A percentile compares a stretch with the other conserved stretches of the same genome.
These are phyloP conservation scores for Spodoptera picta DNA, from an alignment of 2,888 invertebrate species.

Conservation along the genomic window DNA sequence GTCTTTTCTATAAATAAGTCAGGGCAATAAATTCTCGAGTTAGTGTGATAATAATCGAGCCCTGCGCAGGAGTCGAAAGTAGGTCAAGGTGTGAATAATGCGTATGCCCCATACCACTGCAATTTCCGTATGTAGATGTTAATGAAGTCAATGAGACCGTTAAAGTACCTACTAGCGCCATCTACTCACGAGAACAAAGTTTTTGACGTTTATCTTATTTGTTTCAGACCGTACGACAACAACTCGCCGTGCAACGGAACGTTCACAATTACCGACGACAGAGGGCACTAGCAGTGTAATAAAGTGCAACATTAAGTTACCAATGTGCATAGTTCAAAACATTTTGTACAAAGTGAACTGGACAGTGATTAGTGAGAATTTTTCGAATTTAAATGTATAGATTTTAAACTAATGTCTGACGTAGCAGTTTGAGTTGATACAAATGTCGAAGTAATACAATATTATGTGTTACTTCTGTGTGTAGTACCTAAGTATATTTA, in stretches of 20 bases:
- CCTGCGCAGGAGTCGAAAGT: conserved; percentile 25
- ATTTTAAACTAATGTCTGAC: conserved; percentile 42
- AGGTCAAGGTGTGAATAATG: conserved; percentile 48
- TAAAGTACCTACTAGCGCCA: conserved; percentile 53
- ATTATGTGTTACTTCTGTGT: conserved; percentile 23
- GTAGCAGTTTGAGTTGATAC: conserved; percentile 35
- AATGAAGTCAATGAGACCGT: conserved; percentile 30
- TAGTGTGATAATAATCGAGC: conserved; percentile 22
- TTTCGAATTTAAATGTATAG: conserved; percentile 62
- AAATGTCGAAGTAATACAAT: conserved; percentile 26
- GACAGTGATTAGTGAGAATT: conserved; percentile 66
- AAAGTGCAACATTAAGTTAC: conserved; percentile 23
- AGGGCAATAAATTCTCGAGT: conserved; percentile 25
- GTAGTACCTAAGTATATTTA: conserved; percentile 19
- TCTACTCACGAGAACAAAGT: conserved; percentile 44
- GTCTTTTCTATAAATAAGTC: conserved; percentile 39
- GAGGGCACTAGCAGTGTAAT: conserved; percentile 73
- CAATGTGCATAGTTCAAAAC: conserved; percentile 30
- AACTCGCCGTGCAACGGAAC: conserved; percentile 79
- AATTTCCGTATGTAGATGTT: conserved; percentile 38
- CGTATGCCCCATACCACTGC: conserved; percentile 39
- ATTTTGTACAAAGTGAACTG: conserved; percentile 43
- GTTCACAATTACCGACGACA: conserved; percentile 79
- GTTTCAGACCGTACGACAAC: conserved; percentile 71
- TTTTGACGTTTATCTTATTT: conserved; percentile 44